phyloP scores from a whole-genome alignment of 2,888 invertebrate species.

The Cylindroiulus punctatus region DNA sequence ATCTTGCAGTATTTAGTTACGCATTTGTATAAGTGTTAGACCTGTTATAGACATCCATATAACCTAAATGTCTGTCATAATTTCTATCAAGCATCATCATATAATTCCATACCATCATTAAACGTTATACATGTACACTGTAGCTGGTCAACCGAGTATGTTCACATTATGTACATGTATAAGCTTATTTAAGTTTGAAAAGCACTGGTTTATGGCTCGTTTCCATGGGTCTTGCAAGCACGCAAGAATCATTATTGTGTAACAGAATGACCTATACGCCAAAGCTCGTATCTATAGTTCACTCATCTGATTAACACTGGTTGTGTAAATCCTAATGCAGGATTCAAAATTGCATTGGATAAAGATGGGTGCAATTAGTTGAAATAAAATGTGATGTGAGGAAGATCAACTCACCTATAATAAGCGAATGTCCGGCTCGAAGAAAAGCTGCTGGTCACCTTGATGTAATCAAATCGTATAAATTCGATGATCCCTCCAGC shows the following conservation, averaged over 20 bases:
- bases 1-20: too few relatives aligned
- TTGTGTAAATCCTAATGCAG: too few relatives aligned
- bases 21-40: too few relatives aligned
- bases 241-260: not conserved
- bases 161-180: not conserved
- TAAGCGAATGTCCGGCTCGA: not conserved
- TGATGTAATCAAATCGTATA: not conserved
- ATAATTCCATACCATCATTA: not conserved
- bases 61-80: too few relatives aligned
- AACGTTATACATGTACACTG: not conserved
- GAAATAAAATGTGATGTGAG: not conserved
- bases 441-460: not conserved
- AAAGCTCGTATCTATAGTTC: not conserved
- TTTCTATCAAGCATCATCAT: not conserved
- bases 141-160: constrained; percentile 29
- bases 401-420: not conserved
- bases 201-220: not conserved
- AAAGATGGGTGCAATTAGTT: too few relatives aligned
- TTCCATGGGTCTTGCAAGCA: not conserved
- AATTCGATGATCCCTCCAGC: not conserved
- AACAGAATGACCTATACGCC: not conserved
- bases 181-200: constrained; percentile 16
- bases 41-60: too few relatives aligned
- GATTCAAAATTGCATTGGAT: too few relatives aligned
- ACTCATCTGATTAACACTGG: too few relatives aligned